Evolutionary conservation across 1,140 invertebrate species (phyloP).

Genomic region (Ceratina australensis): DNA sequence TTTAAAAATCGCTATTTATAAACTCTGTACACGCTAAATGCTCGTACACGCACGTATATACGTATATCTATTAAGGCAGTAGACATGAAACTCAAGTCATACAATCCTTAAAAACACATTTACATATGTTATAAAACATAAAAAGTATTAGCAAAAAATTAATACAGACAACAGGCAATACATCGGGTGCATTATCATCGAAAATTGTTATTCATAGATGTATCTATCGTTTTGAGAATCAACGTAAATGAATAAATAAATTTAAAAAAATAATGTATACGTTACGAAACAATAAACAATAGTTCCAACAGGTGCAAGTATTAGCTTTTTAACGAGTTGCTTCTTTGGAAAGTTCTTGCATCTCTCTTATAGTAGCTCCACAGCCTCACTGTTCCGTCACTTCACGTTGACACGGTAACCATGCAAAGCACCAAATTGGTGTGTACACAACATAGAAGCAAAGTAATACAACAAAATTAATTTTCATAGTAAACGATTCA

Average conservation of each 20-base stretch:
- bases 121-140: constrained; percentile 29
- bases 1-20: constrained; percentile 27
- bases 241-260: constrained; percentile 57
- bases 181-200: constrained; percentile 57
- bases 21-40: constrained; percentile 18
- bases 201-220: neutral
- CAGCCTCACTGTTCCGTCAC: constrained; percentile 76
- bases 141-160: constrained; percentile 46
- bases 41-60: no score
- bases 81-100: constrained; percentile 16
- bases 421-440: constrained; percentile 79
- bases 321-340: constrained; percentile 78
- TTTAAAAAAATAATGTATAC: constrained; percentile 54
- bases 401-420: constrained; percentile 70
- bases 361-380: constrained; percentile 77
- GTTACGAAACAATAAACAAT: constrained; percentile 65
- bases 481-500: constrained; percentile 21
- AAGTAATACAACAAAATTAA: constrained; percentile 68
- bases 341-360: constrained; percentile 75
- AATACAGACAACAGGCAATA: constrained; percentile 31
- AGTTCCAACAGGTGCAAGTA: constrained; percentile 50
- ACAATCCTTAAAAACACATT: constrained; percentile 9
- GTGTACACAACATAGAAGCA: constrained; percentile 76
- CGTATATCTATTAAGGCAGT: constrained; percentile 13
- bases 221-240: constrained; percentile 17